phyloP scores from a whole-genome alignment of 1,140 invertebrate genomes.

The Scylla paramamosain region DNA sequence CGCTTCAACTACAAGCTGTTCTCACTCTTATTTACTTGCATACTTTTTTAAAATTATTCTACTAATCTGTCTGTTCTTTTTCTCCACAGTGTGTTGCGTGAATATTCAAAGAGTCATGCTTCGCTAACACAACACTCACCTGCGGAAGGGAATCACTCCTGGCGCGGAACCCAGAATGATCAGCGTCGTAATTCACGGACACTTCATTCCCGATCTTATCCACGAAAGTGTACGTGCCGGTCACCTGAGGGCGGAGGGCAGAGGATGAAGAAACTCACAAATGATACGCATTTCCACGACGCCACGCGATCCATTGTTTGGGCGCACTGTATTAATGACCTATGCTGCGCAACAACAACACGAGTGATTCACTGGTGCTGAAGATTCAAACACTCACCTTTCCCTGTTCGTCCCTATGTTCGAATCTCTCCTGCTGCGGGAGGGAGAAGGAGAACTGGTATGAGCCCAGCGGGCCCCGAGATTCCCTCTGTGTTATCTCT shows the following conservation, averaged over 20 bases:
- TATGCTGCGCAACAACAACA: no score
- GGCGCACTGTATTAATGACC: no score
- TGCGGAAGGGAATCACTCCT: slow-evolving; percentile 68
- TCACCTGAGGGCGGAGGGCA: slow-evolving; percentile 80
- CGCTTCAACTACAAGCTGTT: no score
- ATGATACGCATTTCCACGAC: no score
- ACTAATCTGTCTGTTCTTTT: no score
- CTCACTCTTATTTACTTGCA: no score
- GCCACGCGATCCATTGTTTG: no score
- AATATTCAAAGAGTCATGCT: no score
- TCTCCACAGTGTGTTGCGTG: no score
- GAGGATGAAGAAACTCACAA: no score
- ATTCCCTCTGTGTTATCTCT: not conserved
- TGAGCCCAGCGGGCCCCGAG: slow-evolving; percentile 38
- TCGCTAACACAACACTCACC: slow-evolving; percentile 27
- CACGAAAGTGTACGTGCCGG: slow-evolving; percentile 85
- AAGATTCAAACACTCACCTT: slow-evolving; percentile 31
- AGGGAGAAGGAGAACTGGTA: slow-evolving; percentile 66
- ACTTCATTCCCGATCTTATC: slow-evolving; percentile 86
- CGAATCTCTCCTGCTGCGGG: slow-evolving; percentile 47
- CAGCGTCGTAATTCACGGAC: slow-evolving; percentile 83
- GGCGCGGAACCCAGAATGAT: slow-evolving; percentile 78
- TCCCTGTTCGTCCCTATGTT: slow-evolving; percentile 51
- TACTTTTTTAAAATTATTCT: no score
- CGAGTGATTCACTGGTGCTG: no score